A percentile compares a stretch with the other conserved stretches of the same genome.
Evolutionary conservation across 2,888 invertebrate species (phyloP).

Genomic region (Eupithecia exiguata): DNA sequence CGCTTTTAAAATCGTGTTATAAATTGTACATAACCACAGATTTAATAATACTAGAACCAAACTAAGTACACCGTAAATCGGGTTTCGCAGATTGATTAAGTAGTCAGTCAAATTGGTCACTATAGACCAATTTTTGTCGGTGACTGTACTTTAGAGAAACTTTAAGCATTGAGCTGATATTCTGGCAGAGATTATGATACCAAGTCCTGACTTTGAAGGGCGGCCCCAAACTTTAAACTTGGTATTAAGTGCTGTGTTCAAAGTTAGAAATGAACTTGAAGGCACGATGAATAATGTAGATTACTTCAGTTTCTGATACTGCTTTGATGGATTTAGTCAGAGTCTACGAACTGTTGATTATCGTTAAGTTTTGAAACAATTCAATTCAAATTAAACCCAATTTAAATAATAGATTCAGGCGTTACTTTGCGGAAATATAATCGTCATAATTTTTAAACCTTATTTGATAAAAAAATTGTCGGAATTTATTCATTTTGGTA

Average conservation of each 20-base stretch:
- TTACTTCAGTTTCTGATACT: constrained; percentile 8
- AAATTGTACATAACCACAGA: no score
- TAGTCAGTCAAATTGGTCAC: no score
- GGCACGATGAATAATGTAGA: constrained; percentile 9
- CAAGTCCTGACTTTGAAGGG: constrained; percentile 11
- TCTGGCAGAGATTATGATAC: constrained; percentile 7
- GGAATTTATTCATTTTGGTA: no score
- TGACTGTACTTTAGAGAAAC: not conserved
- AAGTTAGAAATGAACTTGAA: constrained; percentile 3
- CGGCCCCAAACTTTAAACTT: constrained; percentile 7
- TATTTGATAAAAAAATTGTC: no score
- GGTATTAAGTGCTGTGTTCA: constrained; percentile 9
- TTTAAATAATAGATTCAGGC: no score
- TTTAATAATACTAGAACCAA: no score
- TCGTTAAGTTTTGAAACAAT: not conserved
- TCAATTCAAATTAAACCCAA: not conserved
- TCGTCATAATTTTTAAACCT: no score
- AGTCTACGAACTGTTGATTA: not conserved
- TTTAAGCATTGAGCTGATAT: constrained; percentile 1
- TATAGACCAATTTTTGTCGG: not conserved
- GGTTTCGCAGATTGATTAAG: not conserved
- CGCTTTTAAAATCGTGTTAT: no score
- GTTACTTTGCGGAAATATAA: no score
- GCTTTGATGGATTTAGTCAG: constrained; percentile 1
- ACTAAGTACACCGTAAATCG: not conserved